Conservation (phyloP, 2,113 vertebrate genomes). For the Nibea coibor region DNA sequence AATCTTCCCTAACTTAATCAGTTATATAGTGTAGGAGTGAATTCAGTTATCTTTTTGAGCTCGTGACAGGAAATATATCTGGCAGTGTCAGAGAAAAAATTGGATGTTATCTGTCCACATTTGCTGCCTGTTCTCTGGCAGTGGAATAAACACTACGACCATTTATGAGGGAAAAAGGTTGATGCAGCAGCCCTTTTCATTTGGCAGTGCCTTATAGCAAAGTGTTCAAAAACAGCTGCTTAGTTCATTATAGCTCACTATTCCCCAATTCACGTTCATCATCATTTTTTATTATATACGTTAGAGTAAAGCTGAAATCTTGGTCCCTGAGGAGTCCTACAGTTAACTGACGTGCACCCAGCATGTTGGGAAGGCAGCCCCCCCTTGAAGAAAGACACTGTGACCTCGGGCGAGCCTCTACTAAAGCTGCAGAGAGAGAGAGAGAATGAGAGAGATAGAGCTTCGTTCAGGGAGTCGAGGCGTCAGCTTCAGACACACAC, state of each 20-base stretch:
- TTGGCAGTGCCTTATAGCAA: constrained; percentile 43
- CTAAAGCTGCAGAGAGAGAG: constrained; percentile 14
- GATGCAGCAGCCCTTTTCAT: constrained; percentile 33
- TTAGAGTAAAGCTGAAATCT: constrained; percentile 28
- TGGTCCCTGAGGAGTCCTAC: constrained; percentile 23
- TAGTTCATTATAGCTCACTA: constrained; percentile 50
- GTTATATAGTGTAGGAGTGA: neutral
- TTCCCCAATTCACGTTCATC: constrained; percentile 61
- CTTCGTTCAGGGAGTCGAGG: constrained; percentile 25
- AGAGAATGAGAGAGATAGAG: neutral
- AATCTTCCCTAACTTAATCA: neutral
- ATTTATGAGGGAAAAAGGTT: constrained; percentile 30
- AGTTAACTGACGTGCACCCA: constrained; percentile 47
- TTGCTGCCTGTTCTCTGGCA: constrained; percentile 26
- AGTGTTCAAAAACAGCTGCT: constrained; percentile 57
- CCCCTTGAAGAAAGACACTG: constrained; percentile 7
- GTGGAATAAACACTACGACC: constrained; percentile 23
- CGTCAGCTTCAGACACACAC: constrained; percentile 24
- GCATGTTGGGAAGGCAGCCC: neutral
- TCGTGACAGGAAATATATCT: constrained; percentile 23
- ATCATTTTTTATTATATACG: constrained; percentile 64
- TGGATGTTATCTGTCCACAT: neutral
- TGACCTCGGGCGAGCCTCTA: constrained; percentile 41
- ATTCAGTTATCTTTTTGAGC: neutral
- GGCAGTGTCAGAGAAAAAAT: constrained; percentile 20